phyloP scores from a whole-genome alignment of 2,888 invertebrate genomes.

The Leptinotarsa rubiginosa region DNA sequence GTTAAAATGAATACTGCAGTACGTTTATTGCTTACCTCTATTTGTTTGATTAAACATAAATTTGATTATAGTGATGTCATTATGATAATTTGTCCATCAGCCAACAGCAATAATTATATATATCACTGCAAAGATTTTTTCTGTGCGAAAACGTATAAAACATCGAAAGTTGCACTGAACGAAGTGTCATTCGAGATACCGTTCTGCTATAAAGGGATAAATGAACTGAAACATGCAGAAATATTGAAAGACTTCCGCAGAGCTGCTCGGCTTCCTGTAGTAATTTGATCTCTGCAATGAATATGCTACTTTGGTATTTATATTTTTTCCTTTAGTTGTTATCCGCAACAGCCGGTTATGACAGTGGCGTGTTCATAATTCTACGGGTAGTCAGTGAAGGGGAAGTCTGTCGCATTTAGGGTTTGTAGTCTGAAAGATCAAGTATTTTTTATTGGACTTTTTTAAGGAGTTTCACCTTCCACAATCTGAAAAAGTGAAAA shows the following conservation, averaged over 20 bases:
- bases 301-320: slow-evolving; percentile 13
- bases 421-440: too few relatives aligned
- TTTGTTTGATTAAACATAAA: too few relatives aligned
- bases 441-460: too few relatives aligned
- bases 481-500: too few relatives aligned
- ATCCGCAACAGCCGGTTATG: neutral
- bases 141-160: neutral
- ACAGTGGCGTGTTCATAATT: neutral
- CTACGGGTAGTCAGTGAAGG: neutral
- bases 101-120: too few relatives aligned
- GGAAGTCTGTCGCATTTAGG: neutral
- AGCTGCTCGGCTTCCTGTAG: slow-evolving; percentile 10
- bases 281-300: slow-evolving; percentile 22
- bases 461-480: too few relatives aligned
- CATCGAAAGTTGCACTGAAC: neutral
- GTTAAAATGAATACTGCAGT: too few relatives aligned
- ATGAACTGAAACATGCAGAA: slow-evolving; percentile 31
- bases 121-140: too few relatives aligned
- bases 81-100: too few relatives aligned
- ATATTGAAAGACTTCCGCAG: slow-evolving; percentile 27
- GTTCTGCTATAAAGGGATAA: slow-evolving; percentile 22
- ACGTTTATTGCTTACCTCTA: too few relatives aligned
- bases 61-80: too few relatives aligned
- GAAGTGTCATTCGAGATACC: slow-evolving; percentile 25
- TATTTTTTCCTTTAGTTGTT: slow-evolving; percentile 1